phyloP scores from a whole-genome alignment of 2,888 invertebrate genomes.

The Oxyscelio sp. region DNA sequence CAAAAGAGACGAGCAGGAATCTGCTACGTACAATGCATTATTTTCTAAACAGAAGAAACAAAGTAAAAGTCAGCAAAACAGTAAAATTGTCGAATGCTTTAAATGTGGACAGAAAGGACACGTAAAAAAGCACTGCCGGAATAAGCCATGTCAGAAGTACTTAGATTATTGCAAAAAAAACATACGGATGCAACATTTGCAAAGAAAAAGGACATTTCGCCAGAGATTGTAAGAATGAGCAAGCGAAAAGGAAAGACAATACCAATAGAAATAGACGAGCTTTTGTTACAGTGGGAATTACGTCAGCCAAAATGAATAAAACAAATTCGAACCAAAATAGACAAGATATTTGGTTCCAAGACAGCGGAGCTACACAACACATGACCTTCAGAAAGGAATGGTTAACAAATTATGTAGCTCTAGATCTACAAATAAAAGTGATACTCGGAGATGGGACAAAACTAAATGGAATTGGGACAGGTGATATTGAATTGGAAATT shows the following conservation, averaged over 20 bases:
- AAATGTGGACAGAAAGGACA: constrained; percentile 37
- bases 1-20: background rate
- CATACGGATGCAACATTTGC: constrained; percentile 33
- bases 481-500: constrained; percentile 77
- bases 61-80: background rate
- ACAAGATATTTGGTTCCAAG: constrained; percentile 42
- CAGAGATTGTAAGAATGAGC: too few relatives aligned
- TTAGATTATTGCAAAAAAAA: constrained; percentile 30
- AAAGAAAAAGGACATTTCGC: constrained; percentile 25
- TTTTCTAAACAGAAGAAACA: constrained; percentile 1
- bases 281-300: constrained; percentile 16
- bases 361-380: constrained; percentile 50
- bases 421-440: constrained; percentile 23
- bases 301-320: background rate
- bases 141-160: constrained; percentile 36
- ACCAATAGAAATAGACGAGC: constrained; percentile 12
- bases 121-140: constrained; percentile 24
- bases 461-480: constrained; percentile 77
- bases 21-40: constrained; percentile 13
- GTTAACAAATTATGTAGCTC: constrained; percentile 4
- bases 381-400: constrained; percentile 45
- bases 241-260: too few relatives aligned
- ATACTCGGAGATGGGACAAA: constrained; percentile 75
- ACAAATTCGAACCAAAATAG: background rate
- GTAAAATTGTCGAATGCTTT: constrained; percentile 13